Evolutionary conservation across 2,888 invertebrate species (phyloP), one percentile per base, ranked within the genome.

Genomic region (Byasa hedistus): DNA sequence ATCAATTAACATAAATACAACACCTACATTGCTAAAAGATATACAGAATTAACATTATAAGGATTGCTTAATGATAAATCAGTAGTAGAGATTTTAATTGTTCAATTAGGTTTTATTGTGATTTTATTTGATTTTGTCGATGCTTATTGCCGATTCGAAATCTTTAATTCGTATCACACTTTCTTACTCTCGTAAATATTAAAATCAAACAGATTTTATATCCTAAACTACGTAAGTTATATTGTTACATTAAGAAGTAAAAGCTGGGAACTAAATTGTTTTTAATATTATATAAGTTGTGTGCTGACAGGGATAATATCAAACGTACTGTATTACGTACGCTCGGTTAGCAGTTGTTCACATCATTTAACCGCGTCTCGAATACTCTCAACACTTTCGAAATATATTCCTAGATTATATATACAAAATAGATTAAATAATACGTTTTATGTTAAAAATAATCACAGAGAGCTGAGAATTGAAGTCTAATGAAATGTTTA

Each of bases 331-430:
- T 32, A 32, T 55, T 61, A 23, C 61, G 61, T 61, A 5, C 54
- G 52, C 61, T 54, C 36, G 24, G 19, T 61, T 19, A 61, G 55
- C 55, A 39, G 61, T 39, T 55, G 61, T 55, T 61, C 55, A n/a
- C 55, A 55, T 55, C 44, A 39, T 61, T 52, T 61, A 51, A n/a
- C 12, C 51, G 51, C 60, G 52, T 51, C 51, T 21, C 61, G n/a
- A 61, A 52, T 32, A 52, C 32, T 8, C 32, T 21, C 17, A 4
- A 56, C 19, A 27, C 36, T 36, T 36, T 57, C 19, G 21, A 8
- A 36, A 36, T 57, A 23, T 57, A 57, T 57, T 57, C 3, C 27
- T 32, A 12, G n/a, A 1, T 21, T 52, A 21, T 4, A 52, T 21
- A 8, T 8, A 7, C 21, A 21, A 52, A 52, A 21, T 52, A 19